Evolutionary conservation across 1,140 invertebrate species (phyloP).

Genomic region (Lasioglossum baleicum): DNA sequence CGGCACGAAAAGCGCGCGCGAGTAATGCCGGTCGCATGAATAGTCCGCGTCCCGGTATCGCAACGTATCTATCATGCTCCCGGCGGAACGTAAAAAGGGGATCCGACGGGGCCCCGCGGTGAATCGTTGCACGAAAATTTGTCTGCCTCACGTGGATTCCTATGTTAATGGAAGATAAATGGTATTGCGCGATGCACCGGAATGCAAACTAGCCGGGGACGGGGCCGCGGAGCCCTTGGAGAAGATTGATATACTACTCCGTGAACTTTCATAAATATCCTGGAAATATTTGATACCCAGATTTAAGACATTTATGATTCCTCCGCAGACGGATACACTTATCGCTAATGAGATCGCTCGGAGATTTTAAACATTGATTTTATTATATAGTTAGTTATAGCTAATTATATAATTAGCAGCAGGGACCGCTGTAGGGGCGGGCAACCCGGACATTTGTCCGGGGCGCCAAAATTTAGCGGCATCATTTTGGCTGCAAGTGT

Average conservation of each 20-base stretch:
- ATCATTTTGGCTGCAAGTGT: no score
- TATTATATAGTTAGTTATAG: no score
- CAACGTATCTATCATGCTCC: conserved; percentile 45
- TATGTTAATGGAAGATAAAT: conserved; percentile 51
- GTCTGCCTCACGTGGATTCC: conserved; percentile 35
- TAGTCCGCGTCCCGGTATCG: conserved; percentile 46
- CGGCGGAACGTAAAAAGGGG: conserved; percentile 21
- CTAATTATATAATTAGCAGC: no score
- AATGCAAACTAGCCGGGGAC: conserved; percentile 20
- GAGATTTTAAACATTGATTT: no score
- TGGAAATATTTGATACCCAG: background rate
- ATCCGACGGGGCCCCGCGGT: background rate
- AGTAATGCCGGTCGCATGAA: conserved; percentile 43
- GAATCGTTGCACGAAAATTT: conserved; percentile 31
- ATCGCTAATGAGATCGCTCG: background rate
- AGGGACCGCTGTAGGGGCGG: no score
- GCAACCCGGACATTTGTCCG: no score
- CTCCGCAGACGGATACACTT: background rate
- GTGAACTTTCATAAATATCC: conserved; percentile 36
- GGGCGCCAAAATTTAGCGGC: no score
- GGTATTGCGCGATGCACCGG: conserved; percentile 10
- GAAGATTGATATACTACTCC: conserved; percentile 33
- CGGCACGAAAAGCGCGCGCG: conserved; percentile 24
- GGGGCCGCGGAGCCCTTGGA: background rate
- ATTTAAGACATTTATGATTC: background rate